These are phyloP conservation scores for Iphiclides podalirius DNA, from an alignment of 2,888 invertebrate genomes.

Conservation along the genomic window DNA sequence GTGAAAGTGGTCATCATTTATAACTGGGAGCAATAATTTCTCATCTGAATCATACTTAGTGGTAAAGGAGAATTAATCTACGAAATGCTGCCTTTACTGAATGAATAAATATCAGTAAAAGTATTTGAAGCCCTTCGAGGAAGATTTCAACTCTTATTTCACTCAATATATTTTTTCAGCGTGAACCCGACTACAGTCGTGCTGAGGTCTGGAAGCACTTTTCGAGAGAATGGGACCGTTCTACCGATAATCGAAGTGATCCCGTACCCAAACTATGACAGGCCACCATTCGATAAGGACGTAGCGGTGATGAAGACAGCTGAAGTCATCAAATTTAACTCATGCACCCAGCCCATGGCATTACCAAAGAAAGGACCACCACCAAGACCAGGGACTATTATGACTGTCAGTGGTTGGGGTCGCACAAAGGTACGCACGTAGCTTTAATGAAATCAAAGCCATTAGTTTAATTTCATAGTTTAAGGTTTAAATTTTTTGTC, in stretches of 20 bases:
- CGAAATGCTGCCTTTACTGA: too few relatives aligned
- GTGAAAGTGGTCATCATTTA: too few relatives aligned
- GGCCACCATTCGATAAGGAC: constrained; percentile 63
- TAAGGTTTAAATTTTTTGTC: too few relatives aligned
- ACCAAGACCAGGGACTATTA: constrained; percentile 40
- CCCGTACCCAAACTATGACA: constrained; percentile 56
- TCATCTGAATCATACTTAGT: too few relatives aligned
- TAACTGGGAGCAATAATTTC: too few relatives aligned
- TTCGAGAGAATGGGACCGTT: constrained; percentile 59
- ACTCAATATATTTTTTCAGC: constrained; percentile 43
- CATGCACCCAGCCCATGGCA: constrained; percentile 49
- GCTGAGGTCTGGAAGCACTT: constrained; percentile 69
- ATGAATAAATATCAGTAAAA: too few relatives aligned
- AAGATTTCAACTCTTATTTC: too few relatives aligned
- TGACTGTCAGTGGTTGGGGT: constrained; percentile 68
- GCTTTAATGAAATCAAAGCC: too few relatives aligned
- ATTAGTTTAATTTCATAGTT: too few relatives aligned
- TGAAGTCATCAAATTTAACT: constrained; percentile 51
- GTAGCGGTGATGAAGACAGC: constrained; percentile 64
- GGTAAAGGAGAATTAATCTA: too few relatives aligned
- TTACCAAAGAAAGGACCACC: constrained; percentile 42
- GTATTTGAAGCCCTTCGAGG: too few relatives aligned
- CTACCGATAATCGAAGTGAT: constrained; percentile 62
- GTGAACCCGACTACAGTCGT: constrained; percentile 59
- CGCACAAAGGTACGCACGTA: constrained; percentile 57